These are phyloP conservation scores for Cecropterus lyciades DNA, from an alignment of 1,140 invertebrate species.

Conservation along the genomic window DNA sequence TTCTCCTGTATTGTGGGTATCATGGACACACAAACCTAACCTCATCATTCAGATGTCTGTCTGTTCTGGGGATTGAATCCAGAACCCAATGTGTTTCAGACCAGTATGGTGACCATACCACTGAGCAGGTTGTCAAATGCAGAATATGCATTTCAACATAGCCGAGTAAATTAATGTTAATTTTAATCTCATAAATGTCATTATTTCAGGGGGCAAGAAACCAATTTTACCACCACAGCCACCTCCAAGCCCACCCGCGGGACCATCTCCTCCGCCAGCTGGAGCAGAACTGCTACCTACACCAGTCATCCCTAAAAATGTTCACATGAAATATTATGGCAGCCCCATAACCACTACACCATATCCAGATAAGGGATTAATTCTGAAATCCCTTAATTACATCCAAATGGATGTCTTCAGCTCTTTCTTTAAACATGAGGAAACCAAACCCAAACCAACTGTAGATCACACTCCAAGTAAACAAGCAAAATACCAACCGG, in stretches of 20 bases:
- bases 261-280: slow-evolving; percentile 14
- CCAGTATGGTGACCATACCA: too few relatives aligned
- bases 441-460: slow-evolving; percentile 39
- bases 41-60: too few relatives aligned
- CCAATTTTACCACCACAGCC: slow-evolving; percentile 43
- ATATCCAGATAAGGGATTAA: slow-evolving; percentile 71
- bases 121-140: too few relatives aligned
- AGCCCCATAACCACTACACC: slow-evolving; percentile 50
- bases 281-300: slow-evolving; percentile 29
- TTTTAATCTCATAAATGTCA: neutral
- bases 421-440: slow-evolving; percentile 59
- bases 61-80: too few relatives aligned
- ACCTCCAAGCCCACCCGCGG: slow-evolving; percentile 33
- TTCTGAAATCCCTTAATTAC: slow-evolving; percentile 74
- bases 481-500: slow-evolving; percentile 54
- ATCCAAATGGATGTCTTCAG: slow-evolving; percentile 81
- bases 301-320: slow-evolving; percentile 40
- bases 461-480: slow-evolving; percentile 41
- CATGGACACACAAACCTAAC: too few relatives aligned
- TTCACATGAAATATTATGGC: slow-evolving; percentile 39
- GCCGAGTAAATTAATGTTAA: too few relatives aligned
- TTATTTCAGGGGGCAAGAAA: slow-evolving; percentile 61
- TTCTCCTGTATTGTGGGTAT: too few relatives aligned
- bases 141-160: too few relatives aligned
- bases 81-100: too few relatives aligned